Conservation (phyloP, 2,113 vertebrate species). For the Syngnathus typhle region DNA sequence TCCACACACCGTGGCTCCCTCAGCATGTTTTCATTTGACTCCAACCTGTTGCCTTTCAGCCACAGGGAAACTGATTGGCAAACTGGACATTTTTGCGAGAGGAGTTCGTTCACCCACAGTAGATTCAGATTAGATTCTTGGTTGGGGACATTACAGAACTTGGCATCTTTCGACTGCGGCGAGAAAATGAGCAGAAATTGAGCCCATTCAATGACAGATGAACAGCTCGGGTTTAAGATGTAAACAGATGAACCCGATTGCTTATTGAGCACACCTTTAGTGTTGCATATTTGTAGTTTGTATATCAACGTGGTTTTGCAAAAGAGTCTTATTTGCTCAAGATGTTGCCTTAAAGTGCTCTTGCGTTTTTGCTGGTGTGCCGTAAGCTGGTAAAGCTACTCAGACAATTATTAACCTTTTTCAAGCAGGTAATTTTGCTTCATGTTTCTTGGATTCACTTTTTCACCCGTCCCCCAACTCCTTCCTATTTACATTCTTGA, state of each 20-base stretch:
- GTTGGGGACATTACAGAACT: background rate
- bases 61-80: conserved; percentile 19
- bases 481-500: background rate
- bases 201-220: background rate
- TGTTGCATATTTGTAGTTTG: background rate
- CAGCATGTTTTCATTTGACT: conserved; percentile 30
- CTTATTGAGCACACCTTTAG: background rate
- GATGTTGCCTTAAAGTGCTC: background rate
- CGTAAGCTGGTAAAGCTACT: background rate
- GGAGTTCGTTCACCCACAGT: conserved; percentile 26
- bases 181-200: background rate
- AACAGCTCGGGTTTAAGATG: background rate
- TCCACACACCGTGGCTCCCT: background rate
- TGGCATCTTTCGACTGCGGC: background rate
- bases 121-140: background rate
- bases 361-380: background rate
- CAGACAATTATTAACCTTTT: background rate
- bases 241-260: background rate
- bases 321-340: background rate
- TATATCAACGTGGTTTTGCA: background rate
- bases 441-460: background rate
- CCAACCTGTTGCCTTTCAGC: conserved; percentile 47
- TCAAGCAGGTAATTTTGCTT: background rate
- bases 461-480: background rate
- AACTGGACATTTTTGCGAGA: background rate